phyloP scores from a whole-genome alignment of 2,888 invertebrate species.

The Pilophorus perplexus region DNA sequence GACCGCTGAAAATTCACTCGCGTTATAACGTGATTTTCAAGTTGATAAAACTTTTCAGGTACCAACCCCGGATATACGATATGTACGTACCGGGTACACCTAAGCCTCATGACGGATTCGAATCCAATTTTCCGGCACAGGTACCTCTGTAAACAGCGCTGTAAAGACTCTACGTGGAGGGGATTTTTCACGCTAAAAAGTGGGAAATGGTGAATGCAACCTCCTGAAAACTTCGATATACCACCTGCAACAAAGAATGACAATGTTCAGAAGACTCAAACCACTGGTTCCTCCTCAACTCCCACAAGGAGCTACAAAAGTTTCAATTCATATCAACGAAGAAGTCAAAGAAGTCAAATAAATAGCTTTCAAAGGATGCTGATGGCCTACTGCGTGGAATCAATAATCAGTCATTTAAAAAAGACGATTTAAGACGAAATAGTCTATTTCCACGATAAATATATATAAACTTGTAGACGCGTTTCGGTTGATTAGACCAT shows the following conservation, averaged over 20 bases:
- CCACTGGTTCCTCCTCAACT: no score
- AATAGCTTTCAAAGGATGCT: no score
- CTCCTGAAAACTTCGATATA: slow-evolving; percentile 92
- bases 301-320: no score
- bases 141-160: slow-evolving; percentile 78
- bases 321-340: no score
- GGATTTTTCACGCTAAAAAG: slow-evolving; percentile 72
- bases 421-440: no score
- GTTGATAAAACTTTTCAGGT: slow-evolving; percentile 24
- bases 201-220: slow-evolving; percentile 88
- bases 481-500: no score
- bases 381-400: no score
- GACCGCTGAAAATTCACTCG: slow-evolving; percentile 72
- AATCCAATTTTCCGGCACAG: slow-evolving; percentile 96
- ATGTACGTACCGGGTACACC: slow-evolving; percentile 79
- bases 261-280: no score
- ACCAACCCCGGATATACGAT: not conserved
- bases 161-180: slow-evolving; percentile 71
- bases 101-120: slow-evolving; percentile 96
- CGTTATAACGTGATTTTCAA: not conserved
- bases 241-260: slow-evolving; percentile 61
- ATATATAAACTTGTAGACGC: no score
- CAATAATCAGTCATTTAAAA: no score
- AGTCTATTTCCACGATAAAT: no score
- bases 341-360: no score